Evolutionary conservation across 2,888 invertebrate species (phyloP), one percentile per base, ranked within the genome.

Genomic region (Euproctis similis): DNA sequence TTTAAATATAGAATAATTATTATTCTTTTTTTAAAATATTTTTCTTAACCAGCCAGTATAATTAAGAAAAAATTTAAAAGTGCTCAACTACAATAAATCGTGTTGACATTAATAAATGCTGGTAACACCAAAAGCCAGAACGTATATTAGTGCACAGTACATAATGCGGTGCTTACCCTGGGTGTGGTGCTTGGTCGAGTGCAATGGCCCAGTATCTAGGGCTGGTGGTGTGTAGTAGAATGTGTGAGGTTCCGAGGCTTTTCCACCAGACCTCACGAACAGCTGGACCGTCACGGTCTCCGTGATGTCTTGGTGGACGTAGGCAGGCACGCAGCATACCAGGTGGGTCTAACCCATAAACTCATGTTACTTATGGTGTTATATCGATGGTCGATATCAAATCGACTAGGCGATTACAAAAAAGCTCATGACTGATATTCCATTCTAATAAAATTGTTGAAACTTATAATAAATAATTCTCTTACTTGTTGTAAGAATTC

Each of bases 261-360:
- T 93, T 53, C 94, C 94, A 58, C 93, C 94, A 23, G 95, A 94
- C 10, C 92, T 87, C 34, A 95, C 92, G 70, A 89, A 90, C 68
- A 95, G 81, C 72, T 91, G 90, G 37, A 94, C 92, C 53, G 86
- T 84, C 39, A 93, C 89, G 8, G 93, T 85, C 66, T 93, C 93
- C 13, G 82, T 36, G 35, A 91, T 86, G 69, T 91, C 92, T 38
- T 87, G 76, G 42, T 89, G 87, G 52, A 82, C 76, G 84, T 92
- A 95, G 11, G 93, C 87, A 11, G 95, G 95, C 44, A 95, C 91
- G 51, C 91, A 90, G 77, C 95, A 95, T 16, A 95, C 93, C 28
- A 95, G 86, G 77, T 96, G 95, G 11, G 93, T 94, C 91, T 95
- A 10, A 21, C n/a, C n/a, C n/a, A n/a, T n/a, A n/a, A n/a, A n/a